phyloP scores from a whole-genome alignment of 2,797 vertebrate genomes.

The Sebastes matsubarae region DNA sequence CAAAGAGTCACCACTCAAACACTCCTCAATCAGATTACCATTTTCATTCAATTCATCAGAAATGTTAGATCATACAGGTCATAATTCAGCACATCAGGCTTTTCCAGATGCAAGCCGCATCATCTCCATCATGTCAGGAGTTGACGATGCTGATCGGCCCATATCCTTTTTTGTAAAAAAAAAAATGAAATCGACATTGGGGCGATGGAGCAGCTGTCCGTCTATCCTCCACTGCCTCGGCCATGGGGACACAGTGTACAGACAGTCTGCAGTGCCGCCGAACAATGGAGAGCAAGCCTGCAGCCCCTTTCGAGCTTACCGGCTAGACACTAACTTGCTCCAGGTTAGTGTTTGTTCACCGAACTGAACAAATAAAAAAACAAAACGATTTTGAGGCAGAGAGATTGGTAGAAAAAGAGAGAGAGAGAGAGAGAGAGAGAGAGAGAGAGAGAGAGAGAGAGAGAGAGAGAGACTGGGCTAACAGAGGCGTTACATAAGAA shows the following conservation, averaged over 20 bases:
- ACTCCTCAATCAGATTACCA: neutral
- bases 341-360: slow-evolving; percentile 51
- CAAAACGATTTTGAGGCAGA: slow-evolving; percentile 17
- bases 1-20: neutral
- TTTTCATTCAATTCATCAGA: neutral
- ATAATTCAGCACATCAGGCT: neutral
- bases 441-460: neutral
- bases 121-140: neutral
- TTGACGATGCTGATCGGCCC: neutral
- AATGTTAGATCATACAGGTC: neutral
- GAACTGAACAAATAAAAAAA: slow-evolving; percentile 40
- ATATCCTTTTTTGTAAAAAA: slow-evolving; percentile 1
- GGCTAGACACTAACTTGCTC: slow-evolving; percentile 35
- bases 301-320: slow-evolving; percentile 35
- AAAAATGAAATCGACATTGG: neutral
- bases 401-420: neutral
- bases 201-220: slow-evolving; percentile 23
- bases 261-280: slow-evolving; percentile 49
- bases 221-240: slow-evolving; percentile 52
- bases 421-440: neutral
- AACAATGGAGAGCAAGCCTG: slow-evolving; percentile 67
- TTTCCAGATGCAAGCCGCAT: neutral
- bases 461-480: neutral
- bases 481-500: slow-evolving; percentile 42
- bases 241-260: slow-evolving; percentile 69